Evolutionary conservation across 2,888 invertebrate genomes (phyloP).

Genomic region (Clanis bilineata): DNA sequence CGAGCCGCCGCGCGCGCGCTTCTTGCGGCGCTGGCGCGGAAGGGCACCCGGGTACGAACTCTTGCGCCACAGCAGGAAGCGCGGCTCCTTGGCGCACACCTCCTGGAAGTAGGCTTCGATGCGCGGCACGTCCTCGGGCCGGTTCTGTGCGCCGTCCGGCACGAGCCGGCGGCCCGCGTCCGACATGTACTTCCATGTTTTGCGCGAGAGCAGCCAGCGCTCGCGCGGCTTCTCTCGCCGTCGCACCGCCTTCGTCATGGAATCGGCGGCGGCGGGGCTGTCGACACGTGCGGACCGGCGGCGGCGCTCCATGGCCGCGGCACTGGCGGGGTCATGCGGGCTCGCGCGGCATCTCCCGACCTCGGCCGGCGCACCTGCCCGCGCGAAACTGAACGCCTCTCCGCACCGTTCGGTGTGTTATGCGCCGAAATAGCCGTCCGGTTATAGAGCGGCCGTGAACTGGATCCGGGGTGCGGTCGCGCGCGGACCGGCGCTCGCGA

Average conservation of each 20-base stretch:
- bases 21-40: conserved; percentile 80
- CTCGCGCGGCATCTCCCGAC: conserved; percentile 43
- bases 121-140: conserved; percentile 88
- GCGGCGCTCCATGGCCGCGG: conserved; percentile 70
- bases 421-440: conserved; percentile 77
- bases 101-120: conserved; percentile 93
- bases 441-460: conserved; percentile 80
- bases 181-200: conserved; percentile 97
- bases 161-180: conserved; percentile 93
- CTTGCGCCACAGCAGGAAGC: conserved; percentile 91
- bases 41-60: conserved; percentile 90
- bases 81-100: conserved; percentile 89
- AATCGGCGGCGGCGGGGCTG: conserved; percentile 74
- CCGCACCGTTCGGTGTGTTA: conserved; percentile 69
- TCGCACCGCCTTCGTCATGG: conserved; percentile 82
- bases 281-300: conserved; percentile 57
- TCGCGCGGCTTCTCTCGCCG: conserved; percentile 86
- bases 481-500: conserved; percentile 48
- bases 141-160: conserved; percentile 89
- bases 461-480: conserved; percentile 71
- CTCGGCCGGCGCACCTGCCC: conserved; percentile 71
- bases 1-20: conserved; percentile 85
- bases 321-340: conserved; percentile 47
- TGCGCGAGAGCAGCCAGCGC: conserved; percentile 93
- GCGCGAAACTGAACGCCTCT: conserved; percentile 70